Conservation (phyloP, 2,113 vertebrate genomes). For the Pluvianellus socialis region DNA sequence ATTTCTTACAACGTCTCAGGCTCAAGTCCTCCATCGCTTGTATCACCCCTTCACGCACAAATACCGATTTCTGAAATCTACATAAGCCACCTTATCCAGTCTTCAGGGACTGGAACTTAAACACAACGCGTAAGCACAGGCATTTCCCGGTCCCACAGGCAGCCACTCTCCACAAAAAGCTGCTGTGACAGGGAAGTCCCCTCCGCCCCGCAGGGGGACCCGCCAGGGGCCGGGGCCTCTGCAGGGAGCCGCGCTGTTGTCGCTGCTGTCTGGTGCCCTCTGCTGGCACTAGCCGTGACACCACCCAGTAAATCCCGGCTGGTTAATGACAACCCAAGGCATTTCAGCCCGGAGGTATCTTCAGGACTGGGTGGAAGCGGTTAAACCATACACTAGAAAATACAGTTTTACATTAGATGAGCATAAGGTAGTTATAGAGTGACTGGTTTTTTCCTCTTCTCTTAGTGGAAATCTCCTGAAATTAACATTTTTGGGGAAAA, state of each 20-base stretch:
- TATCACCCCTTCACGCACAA: not conserved
- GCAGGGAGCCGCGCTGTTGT: not conserved
- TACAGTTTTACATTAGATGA: not conserved
- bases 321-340: fast-evolving
- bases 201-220: not conserved
- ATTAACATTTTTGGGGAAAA: not conserved
- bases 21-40: not conserved
- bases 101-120: not conserved
- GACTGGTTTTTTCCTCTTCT: not conserved
- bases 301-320: fast-evolving
- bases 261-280: constrained; percentile 48
- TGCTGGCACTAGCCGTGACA: not conserved
- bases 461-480: not conserved
- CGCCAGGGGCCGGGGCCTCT: fast-evolving
- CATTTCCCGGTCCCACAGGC: not conserved
- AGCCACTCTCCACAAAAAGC: not conserved
- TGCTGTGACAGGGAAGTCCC: not conserved
- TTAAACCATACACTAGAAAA: not conserved
- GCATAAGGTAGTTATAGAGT: not conserved
- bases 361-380: not conserved
- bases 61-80: not conserved
- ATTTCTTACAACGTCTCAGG: not conserved
- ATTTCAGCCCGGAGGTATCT: too few species aligned
- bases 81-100: not conserved
- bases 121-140: fast-evolving